Conservation (phyloP, 2,888 invertebrate species). For the Piscicola geometra region DNA sequence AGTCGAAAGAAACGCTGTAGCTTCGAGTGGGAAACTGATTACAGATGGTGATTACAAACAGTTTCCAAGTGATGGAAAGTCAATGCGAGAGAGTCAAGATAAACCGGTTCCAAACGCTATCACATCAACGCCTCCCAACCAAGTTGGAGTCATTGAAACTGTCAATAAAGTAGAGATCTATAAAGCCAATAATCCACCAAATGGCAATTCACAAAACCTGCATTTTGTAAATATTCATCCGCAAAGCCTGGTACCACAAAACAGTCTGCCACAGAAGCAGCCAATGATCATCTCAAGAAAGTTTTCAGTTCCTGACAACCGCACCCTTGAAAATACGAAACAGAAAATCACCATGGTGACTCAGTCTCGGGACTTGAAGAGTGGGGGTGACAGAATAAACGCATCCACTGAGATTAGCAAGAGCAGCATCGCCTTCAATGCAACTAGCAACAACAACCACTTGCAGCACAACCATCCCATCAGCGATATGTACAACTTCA, state of each 20-base stretch:
- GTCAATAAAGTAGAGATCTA: no score
- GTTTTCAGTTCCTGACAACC: not conserved
- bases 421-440: not conserved
- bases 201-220: no score
- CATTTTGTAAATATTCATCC: no score
- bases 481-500: not conserved
- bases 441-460: not conserved
- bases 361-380: no score
- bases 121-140: not conserved
- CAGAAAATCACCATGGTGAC: constrained; percentile 5
- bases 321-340: not conserved
- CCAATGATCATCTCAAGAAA: constrained; percentile 5
- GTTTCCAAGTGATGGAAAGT: no score
- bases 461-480: not conserved
- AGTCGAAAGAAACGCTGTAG: not conserved
- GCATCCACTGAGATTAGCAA: not conserved
- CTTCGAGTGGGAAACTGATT: no score
- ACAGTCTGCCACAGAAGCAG: not conserved
- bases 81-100: no score
- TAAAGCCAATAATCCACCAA: no score
- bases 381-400: not conserved
- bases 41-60: no score
- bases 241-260: not conserved
- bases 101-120: no score
- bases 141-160: not conserved